Percentiles rank a stretch among this genome's conserved stretches.
phyloP scores from a whole-genome alignment of 2,888 invertebrate species.

The Meghimatium bilineatum region DNA sequence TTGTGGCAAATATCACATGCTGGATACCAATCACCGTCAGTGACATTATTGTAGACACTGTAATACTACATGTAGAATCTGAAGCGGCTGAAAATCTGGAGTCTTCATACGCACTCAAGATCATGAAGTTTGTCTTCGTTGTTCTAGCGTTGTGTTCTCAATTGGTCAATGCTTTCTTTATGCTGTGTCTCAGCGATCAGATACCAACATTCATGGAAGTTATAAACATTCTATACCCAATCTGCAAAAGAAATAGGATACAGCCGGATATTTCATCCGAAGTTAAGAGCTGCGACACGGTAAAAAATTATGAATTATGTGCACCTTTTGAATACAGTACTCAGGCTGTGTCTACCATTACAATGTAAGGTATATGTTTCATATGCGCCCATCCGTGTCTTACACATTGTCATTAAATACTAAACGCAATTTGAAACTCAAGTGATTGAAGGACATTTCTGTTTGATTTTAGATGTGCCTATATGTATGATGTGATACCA shows the following conservation, averaged over 20 bases:
- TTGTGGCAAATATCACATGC: background rate
- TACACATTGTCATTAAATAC: too few relatives aligned
- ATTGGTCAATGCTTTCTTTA: background rate
- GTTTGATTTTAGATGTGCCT: too few relatives aligned
- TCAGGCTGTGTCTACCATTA: background rate
- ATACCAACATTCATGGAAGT: background rate
- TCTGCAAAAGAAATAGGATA: background rate
- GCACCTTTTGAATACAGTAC: background rate
- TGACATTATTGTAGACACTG: constrained; percentile 4
- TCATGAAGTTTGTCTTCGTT: background rate
- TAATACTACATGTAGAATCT: background rate
- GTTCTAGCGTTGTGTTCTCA: background rate
- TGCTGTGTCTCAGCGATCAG: background rate
- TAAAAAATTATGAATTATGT: background rate
- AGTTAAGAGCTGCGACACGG: background rate
- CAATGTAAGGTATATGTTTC: too few relatives aligned
- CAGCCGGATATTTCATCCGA: background rate
- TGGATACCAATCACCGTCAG: constrained; percentile 1
- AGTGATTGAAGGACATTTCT: too few relatives aligned
- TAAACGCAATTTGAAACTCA: too few relatives aligned
- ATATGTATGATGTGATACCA: too few relatives aligned
- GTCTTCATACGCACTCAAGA: background rate
- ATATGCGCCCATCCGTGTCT: too few relatives aligned
- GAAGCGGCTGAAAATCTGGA: background rate
- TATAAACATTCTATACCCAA: background rate